Evolutionary conservation across 2,797 vertebrate genomes (phyloP), one percentile per base, ranked within the genome.

Genomic region (Lophius americanus): DNA sequence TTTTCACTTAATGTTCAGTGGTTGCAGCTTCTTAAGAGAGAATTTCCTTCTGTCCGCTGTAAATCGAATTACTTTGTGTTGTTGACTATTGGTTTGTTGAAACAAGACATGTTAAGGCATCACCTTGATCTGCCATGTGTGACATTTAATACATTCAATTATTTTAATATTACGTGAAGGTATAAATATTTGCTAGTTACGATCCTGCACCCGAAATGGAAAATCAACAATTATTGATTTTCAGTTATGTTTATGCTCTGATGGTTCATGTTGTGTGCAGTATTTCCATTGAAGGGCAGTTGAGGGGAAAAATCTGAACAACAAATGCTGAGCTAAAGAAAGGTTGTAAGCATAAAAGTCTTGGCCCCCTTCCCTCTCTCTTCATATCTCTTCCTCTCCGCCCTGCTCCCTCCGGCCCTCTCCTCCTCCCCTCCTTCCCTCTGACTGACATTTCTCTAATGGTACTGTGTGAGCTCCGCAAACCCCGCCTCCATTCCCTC

Each of bases 381-480:
- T 59, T 49, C 41, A 44, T 64, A 64, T 70, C 54, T 70, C 13
- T 54, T 61, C 65, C 37, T 35, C 50, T 55, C 44, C 51, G 39
- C 55, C 44, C 12, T 52, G 33, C 37, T 75, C 64, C 75, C 69
- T 51, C 56, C 8, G 73, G 71, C 50, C 41, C 51, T 76, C 75
- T 23, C 23, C 23, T 68, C 66, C 50, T 82, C 61, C 56, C 75
- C 71, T 69, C 59, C 67, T 71, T 78, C 79, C 75, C 56, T 60
- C 83, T 81, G 87, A 87, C 77, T 91, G 88, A 92, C 87, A 89
- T 92, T 91, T 91, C 70, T 51, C 73, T 88, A 89, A 89, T 82
- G 85, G 89, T 78, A 67, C 78, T 62, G 74, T 83, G 75, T 85
- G 74, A 64, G 69, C 76, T 82, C 85, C 78, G 69, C 73, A 53